Conservation (phyloP, 2,888 invertebrate species). For the Alitta virens region DNA sequence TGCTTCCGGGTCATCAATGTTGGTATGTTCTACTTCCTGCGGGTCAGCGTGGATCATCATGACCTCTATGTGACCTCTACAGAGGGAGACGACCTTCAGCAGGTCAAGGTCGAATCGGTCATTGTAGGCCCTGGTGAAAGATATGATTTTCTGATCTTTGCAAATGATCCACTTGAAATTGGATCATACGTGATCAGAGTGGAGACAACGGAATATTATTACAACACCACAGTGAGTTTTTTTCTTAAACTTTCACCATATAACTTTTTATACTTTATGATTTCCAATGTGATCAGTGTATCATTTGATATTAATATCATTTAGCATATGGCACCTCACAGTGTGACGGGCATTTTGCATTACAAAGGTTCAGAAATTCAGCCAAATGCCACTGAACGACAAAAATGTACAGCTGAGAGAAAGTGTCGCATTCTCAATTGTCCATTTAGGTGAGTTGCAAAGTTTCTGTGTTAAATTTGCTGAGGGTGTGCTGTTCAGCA, state of each 20-base stretch:
- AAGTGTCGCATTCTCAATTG: conserved; percentile 2
- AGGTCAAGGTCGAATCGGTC: conserved; percentile 29
- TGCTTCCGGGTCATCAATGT: conserved; percentile 34
- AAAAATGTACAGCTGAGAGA: background rate
- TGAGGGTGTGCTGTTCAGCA: no score
- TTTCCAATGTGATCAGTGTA: no score
- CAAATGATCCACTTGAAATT: conserved; percentile 23
- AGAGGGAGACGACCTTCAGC: conserved; percentile 36
- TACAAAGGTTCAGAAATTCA: background rate
- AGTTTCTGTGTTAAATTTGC: no score
- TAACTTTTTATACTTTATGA: no score
- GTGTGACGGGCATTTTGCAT: background rate
- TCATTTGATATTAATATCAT: no score
- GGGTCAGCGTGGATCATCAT: conserved; percentile 38
- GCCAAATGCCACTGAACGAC: background rate
- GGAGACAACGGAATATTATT: background rate
- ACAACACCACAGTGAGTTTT: background rate
- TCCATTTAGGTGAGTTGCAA: background rate
- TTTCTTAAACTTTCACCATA: no score
- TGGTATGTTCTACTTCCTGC: conserved; percentile 29
- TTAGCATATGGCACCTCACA: background rate
- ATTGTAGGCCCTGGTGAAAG: conserved; percentile 40
- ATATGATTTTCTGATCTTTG: conserved; percentile 36
- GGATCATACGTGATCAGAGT: conserved; percentile 40
- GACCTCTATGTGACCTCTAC: conserved; percentile 31